Evolutionary conservation across 2,113 vertebrate genomes (phyloP).

Genomic region (Ceuthmochares aereus): DNA sequence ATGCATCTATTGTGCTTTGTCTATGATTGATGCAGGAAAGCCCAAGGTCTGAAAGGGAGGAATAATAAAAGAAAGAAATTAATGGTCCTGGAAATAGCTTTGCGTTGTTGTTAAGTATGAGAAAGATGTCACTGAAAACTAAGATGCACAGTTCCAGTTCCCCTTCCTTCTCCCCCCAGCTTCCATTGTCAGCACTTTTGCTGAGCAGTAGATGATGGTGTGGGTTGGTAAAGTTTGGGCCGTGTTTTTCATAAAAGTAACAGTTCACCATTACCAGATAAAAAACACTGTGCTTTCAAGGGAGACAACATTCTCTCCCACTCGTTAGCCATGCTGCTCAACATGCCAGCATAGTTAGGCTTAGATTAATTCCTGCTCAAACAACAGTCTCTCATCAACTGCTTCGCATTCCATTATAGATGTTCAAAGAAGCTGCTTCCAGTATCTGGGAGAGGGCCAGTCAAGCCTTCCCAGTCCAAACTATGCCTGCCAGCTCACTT

Average conservation of each 20-base stretch:
- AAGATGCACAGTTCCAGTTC: not conserved
- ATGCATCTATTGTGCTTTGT: not conserved
- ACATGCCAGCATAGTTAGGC: not conserved
- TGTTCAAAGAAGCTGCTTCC: not conserved
- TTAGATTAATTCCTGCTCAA: not conserved
- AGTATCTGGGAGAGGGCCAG: not conserved
- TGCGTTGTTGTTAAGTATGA: not conserved
- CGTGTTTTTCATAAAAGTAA: not conserved
- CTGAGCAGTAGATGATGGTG: not conserved
- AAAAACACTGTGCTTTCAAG: not conserved
- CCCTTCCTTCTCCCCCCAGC: not conserved
- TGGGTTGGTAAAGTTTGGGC: not conserved
- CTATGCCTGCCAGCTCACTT: not conserved
- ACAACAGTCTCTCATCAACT: not conserved
- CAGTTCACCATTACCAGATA: not conserved
- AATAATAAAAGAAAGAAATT: not conserved
- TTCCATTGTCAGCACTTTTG: not conserved
- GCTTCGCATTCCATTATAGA: not conserved
- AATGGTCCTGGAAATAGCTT: not conserved
- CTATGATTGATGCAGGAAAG: not conserved
- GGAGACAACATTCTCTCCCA: not conserved
- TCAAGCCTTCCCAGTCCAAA: not conserved
- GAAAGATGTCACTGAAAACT: not conserved
- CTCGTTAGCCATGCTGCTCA: fast-evolving
- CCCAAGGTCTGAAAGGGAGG: not conserved